A percentile compares a stretch with the other conserved stretches of the same genome.
These are phyloP conservation scores for Pimpla rufipes DNA, from an alignment of 2,888 invertebrate genomes.

Conservation along the genomic window DNA sequence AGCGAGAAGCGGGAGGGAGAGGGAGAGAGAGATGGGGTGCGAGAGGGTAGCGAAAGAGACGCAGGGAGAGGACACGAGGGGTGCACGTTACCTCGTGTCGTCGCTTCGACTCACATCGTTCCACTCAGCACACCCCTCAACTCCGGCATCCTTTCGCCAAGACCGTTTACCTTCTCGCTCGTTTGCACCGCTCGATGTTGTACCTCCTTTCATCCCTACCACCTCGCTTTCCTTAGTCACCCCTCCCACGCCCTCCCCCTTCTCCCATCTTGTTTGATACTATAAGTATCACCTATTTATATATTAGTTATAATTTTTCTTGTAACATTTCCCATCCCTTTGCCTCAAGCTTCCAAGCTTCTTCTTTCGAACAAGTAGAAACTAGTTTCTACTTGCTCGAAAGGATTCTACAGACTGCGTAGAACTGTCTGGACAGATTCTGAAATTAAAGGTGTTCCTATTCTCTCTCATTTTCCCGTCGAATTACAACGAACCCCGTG, in stretches of 20 bases:
- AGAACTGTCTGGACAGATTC: no score
- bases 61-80: slow-evolving; percentile 11
- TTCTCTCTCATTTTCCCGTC: no score
- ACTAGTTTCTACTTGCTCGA: no score
- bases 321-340: not conserved
- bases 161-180: slow-evolving; percentile 30
- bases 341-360: no score
- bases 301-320: not conserved
- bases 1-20: not conserved
- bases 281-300: not conserved
- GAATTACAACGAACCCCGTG: no score
- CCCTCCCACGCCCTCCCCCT: no score
- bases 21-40: not conserved
- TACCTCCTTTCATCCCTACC: not conserved
- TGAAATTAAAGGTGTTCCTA: no score
- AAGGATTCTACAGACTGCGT: no score
- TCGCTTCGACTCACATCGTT: slow-evolving; percentile 29
- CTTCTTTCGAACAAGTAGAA: not conserved
- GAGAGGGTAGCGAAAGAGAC: slow-evolving; percentile 5
- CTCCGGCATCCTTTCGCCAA: not conserved
- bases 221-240: no score
- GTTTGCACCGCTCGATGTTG: slow-evolving; percentile 18
- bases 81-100: slow-evolving; percentile 9
- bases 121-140: slow-evolving; percentile 6
- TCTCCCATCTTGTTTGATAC: no score